Evolutionary conservation across 2,888 invertebrate genomes (phyloP).

Genomic region (Stenodera caucasica): DNA sequence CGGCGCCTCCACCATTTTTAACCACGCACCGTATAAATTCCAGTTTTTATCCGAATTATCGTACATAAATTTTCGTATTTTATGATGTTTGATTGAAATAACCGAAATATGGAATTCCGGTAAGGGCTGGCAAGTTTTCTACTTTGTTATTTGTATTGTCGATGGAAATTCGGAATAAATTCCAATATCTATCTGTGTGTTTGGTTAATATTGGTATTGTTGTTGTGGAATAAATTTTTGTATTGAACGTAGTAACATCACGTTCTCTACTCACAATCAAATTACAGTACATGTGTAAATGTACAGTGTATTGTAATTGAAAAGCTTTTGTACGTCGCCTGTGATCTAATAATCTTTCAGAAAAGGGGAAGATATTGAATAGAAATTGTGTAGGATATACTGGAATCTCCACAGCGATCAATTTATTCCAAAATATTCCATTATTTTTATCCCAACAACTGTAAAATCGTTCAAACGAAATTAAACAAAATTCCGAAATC

Average conservation of each 20-base stretch:
- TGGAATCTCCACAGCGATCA: background rate
- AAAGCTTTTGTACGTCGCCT: constrained; percentile 1
- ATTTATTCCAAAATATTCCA: background rate
- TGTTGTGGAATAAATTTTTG: background rate
- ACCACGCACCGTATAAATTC: too few species aligned
- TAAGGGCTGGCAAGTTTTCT: too few species aligned
- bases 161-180: background rate
- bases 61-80: too few species aligned
- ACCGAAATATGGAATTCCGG: too few species aligned
- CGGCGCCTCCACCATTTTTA: background rate
- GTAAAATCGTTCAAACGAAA: too few species aligned
- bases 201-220: background rate
- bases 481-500: constrained; percentile 20
- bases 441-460: too few species aligned
- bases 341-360: constrained; percentile 3
- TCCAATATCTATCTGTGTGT: background rate
- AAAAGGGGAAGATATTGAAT: background rate
- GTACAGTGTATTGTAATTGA: constrained; percentile 1
- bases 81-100: too few species aligned
- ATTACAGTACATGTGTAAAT: background rate
- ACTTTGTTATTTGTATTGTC: too few species aligned
- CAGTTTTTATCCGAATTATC: too few species aligned
- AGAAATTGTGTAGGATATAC: background rate
- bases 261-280: constrained; percentile 2
- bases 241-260: background rate